These are phyloP conservation scores for Idaea dimidiata DNA, from an alignment of 2,888 invertebrate species.

Conservation along the genomic window DNA sequence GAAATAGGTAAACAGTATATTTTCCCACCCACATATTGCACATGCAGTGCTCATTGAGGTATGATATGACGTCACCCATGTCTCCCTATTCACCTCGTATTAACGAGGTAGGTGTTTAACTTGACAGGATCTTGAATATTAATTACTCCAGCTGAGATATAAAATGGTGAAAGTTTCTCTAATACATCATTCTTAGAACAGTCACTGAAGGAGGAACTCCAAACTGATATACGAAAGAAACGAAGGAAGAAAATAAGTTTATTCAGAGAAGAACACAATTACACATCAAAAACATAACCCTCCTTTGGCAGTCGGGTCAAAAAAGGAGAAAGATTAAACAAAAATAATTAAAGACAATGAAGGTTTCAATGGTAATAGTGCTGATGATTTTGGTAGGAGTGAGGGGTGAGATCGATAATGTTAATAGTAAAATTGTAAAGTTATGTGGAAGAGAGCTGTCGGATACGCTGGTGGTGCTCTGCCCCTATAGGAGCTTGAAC, in stretches of 20 bases:
- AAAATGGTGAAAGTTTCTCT: neutral
- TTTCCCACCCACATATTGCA: neutral
- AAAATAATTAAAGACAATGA: neutral
- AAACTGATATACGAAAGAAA: too few relatives aligned
- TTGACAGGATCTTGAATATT: neutral
- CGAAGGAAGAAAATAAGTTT: too few relatives aligned
- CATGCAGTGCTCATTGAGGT: neutral
- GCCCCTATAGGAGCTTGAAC: neutral
- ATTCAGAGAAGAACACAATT: too few relatives aligned
- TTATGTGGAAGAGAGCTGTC: neutral
- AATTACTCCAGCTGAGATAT: neutral
- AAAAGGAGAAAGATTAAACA: too few relatives aligned
- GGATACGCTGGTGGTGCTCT: neutral
- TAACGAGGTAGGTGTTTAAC: neutral
- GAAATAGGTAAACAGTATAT: too few relatives aligned
- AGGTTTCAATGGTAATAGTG: neutral
- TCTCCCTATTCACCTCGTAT: neutral
- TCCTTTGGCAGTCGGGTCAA: too few relatives aligned
- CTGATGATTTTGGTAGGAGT: neutral
- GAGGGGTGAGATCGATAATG: neutral
- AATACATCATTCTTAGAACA: neutral
- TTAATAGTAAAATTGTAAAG: neutral
- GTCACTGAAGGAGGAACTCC: neutral
- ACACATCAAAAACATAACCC: too few relatives aligned
- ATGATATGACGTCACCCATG: neutral